Percentiles rank a stretch among this genome's conserved stretches.
These are phyloP conservation scores for Clarias magur DNA, from an alignment of 2,113 vertebrate genomes.

Conservation along the genomic window DNA sequence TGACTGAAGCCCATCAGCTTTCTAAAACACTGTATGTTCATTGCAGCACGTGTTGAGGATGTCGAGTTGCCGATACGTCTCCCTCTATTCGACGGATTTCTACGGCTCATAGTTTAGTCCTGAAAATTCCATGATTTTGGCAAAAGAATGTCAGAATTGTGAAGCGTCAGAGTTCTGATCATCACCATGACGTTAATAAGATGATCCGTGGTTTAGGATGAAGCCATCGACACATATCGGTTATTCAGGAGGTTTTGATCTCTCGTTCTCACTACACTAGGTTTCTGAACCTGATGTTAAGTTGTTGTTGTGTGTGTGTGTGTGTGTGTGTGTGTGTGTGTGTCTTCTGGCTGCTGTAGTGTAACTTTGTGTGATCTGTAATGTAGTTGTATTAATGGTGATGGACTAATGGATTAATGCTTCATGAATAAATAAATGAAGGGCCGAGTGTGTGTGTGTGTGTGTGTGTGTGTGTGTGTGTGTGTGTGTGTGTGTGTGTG, in stretches of 20 bases:
- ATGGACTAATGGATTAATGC: constrained; percentile 16
- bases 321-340: constrained; percentile 1
- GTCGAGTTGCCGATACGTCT: not conserved
- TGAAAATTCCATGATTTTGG: not conserved
- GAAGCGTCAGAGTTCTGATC: not conserved
- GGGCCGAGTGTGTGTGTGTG: not conserved
- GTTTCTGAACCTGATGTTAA: not conserved
- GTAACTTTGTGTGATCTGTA: not conserved
- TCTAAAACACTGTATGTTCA: not conserved
- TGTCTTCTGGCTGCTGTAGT: not conserved
- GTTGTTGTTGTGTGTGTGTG: not conserved
- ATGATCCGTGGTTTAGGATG: not conserved
- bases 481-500: no score
- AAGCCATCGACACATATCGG: not conserved
- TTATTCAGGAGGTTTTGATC: constrained; percentile 5
- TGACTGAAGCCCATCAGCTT: not conserved
- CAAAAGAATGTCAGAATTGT: not conserved
- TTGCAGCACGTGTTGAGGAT: not conserved
- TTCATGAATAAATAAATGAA: constrained; percentile 25
- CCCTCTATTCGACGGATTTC: no score
- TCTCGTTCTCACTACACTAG: not conserved
- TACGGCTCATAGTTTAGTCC: not conserved
- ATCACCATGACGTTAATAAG: not conserved
- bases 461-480: no score
- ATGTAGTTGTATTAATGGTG: not conserved